phyloP scores from a whole-genome alignment of 2,797 vertebrate genomes.

The Mionectes olivaceus region DNA sequence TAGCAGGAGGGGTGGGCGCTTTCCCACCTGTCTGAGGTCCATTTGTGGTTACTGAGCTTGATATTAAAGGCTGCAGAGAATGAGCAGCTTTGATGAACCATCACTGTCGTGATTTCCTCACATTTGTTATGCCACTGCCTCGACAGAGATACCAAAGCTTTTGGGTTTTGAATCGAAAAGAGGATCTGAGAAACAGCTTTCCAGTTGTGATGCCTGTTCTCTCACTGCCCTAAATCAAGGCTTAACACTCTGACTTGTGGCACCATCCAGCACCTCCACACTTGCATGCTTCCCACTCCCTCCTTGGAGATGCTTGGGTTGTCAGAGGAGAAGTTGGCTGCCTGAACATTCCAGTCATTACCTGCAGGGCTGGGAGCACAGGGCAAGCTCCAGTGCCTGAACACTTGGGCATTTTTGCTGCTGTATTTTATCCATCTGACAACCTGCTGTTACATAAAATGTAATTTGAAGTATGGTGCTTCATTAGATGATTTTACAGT shows the following conservation, averaged over 20 bases:
- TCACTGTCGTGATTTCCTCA: background rate
- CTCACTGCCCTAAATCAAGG: background rate
- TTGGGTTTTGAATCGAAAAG: background rate
- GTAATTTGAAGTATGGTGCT: background rate
- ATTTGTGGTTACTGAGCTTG: background rate
- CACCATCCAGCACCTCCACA: background rate
- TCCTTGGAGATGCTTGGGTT: background rate
- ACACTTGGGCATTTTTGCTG: background rate
- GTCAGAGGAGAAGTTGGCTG: background rate
- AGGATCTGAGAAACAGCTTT: background rate
- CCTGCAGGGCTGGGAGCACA: background rate
- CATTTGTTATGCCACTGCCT: background rate
- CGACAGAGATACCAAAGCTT: background rate
- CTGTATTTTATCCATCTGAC: background rate
- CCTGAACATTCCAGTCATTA: background rate
- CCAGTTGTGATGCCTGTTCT: background rate
- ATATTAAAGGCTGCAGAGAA: background rate
- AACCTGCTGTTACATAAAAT: background rate
- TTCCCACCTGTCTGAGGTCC: background rate
- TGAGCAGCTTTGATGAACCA: background rate
- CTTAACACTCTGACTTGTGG: background rate
- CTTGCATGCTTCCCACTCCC: background rate
- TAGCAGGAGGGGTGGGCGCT: background rate
- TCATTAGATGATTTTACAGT: constrained; percentile 27
- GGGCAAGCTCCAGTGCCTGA: background rate